Base-by-base conservation (phyloP, 2,113 vertebrate genomes). In the Antennarius striatus region DNA sequence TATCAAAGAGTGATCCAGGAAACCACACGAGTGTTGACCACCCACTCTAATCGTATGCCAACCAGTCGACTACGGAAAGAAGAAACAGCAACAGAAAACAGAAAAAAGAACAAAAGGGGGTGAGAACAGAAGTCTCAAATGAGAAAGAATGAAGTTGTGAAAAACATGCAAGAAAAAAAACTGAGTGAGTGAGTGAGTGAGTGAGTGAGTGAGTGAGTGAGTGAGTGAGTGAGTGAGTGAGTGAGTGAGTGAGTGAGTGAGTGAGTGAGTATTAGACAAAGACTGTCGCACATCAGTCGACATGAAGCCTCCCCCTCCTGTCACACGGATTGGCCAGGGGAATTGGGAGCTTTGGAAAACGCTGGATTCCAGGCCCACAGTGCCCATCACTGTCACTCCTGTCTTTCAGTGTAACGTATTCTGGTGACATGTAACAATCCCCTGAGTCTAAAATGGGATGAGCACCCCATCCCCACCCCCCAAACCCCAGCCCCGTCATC, bases 371-470 rank as follows among this genome's bases (percentile, higher is more conserved):
- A 10, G 63, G 62, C 84, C 81, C 86, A 79, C 52, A 40, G 72
- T 74, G 79, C 76, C 80, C 66, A 81, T 90, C 86, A 87, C 81
- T 90, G 89, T 86, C 89, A 90, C 68, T 90, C 89, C 77, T 32
- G 66, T 79, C 81, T 78, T 77, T 64, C 85, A 73, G 75, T 65
- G 71, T 53, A 77, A 65, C 51, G 30, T 45, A 46, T 83, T 56
- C 66, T 56, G 56, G 75, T 89, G 88, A 89, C 88, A 83, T 58
- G 60, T 32, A 46, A 30, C 51, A 56, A 62, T 84, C 86, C 86
- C 85, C 29, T 2, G 76, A 75, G 82, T 79, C 75, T 15, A 36
- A 79, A 59, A 71, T 50, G 42, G 75, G 69, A 69, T 69, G 42
- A 53, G 55, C 79, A 62, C 75, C 50, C 63, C 57, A 51, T 30